Conservation (phyloP, 2,888 invertebrate species). For the Metopia argyrocephala region DNA sequence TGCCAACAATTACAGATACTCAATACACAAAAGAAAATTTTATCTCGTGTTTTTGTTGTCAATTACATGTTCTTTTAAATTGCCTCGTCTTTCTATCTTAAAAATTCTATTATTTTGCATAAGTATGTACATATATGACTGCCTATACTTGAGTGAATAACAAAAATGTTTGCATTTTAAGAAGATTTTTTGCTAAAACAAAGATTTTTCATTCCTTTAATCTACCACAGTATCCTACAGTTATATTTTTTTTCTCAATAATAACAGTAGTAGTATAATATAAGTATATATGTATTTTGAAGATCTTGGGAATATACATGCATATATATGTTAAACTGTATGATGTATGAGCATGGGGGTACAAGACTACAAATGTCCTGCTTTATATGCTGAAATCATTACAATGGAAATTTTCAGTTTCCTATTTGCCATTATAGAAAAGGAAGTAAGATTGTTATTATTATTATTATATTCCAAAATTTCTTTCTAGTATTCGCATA, state of each 20-base stretch:
- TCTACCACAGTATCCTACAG: slow-evolving; percentile 3
- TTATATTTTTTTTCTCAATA: not conserved
- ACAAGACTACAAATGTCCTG: slow-evolving; percentile 35
- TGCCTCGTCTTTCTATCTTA: slow-evolving; percentile 59
- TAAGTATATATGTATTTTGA: not conserved
- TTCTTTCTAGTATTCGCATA: not conserved
- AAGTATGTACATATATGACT: not conserved
- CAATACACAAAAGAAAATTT: slow-evolving; percentile 25
- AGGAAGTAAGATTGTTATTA: slow-evolving; percentile 44
- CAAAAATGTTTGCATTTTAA: slow-evolving; percentile 1
- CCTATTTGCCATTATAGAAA: slow-evolving; percentile 32
- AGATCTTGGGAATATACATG: no score
- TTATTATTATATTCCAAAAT: slow-evolving; percentile 1
- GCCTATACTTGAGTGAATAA: not conserved
- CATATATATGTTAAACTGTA: not conserved
- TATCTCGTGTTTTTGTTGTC: slow-evolving; percentile 55
- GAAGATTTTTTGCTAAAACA: slow-evolving; percentile 26
- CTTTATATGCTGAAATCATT: slow-evolving; percentile 37
- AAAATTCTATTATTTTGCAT: slow-evolving; percentile 39
- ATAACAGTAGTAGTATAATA: no score
- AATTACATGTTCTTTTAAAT: slow-evolving; percentile 56
- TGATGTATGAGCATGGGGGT: not conserved
- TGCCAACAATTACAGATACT: no score
- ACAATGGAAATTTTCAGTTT: slow-evolving; percentile 53
- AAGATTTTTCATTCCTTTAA: not conserved